Conservation (phyloP, 2,113 vertebrate genomes). For the Verasper variegatus region DNA sequence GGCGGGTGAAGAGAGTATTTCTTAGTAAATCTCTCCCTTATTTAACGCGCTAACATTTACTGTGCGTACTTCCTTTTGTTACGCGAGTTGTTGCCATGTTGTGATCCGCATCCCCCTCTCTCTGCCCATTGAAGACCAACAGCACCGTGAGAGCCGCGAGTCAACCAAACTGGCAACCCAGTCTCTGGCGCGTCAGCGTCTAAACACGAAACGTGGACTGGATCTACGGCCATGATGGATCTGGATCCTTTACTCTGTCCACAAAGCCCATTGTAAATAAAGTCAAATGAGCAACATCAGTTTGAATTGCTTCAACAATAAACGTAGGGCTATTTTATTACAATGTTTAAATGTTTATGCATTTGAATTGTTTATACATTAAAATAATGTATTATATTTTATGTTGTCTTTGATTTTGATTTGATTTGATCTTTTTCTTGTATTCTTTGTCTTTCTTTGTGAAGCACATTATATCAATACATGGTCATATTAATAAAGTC, state of each 20-base stretch:
- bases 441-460: too few species aligned
- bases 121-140: fast-evolving
- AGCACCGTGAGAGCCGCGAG: background rate
- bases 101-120: background rate
- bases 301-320: background rate
- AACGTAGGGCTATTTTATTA: background rate
- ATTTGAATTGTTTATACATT: too few species aligned
- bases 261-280: too few species aligned
- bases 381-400: too few species aligned
- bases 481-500: too few species aligned
- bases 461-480: too few species aligned
- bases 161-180: conserved; percentile 60
- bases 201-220: conserved; percentile 41
- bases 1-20: background rate
- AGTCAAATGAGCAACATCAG: too few species aligned
- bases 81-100: conserved; percentile 54
- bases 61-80: conserved; percentile 63
- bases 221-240: background rate
- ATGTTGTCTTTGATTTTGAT: too few species aligned
- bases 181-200: conserved; percentile 45
- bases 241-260: background rate
- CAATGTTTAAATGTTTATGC: too few species aligned
- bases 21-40: background rate
- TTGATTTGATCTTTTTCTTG: too few species aligned
- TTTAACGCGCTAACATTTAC: background rate